A percentile compares a stretch with the other conserved stretches of the same genome.
These are phyloP conservation scores for Thaumetopoea pityocampa DNA, from an alignment of 1,140 invertebrate genomes.

Conservation along the genomic window DNA sequence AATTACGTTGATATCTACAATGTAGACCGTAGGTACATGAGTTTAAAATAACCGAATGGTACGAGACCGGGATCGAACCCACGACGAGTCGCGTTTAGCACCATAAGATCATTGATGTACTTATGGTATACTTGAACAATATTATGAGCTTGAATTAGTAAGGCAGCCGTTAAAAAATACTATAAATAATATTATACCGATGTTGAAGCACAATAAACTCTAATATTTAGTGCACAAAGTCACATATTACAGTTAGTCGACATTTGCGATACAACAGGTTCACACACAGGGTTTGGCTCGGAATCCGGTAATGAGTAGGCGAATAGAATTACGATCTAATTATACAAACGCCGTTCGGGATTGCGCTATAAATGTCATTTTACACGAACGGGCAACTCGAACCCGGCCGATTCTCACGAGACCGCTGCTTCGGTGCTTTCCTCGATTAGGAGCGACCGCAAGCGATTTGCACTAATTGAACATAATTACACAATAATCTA, in stretches of 20 bases:
- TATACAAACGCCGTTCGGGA: conserved; percentile 36
- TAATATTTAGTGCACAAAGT: background rate
- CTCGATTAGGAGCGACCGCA: conserved; percentile 30
- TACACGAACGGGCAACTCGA: conserved; percentile 20
- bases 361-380: conserved; percentile 51
- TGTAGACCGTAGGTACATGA: too few species aligned
- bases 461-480: conserved; percentile 34
- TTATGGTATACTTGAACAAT: too few species aligned
- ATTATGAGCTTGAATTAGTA: too few species aligned
- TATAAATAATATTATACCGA: conserved; percentile 3
- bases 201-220: background rate
- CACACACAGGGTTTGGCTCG: conserved; percentile 2
- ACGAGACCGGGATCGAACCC: too few species aligned
- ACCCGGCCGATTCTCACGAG: conserved; percentile 39
- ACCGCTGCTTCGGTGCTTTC: conserved; percentile 21
- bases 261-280: background rate
- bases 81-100: too few species aligned
- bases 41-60: too few species aligned
- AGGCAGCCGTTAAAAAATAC: conserved; percentile 12
- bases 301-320: conserved; percentile 33
- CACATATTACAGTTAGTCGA: background rate
- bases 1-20: too few species aligned
- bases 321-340: conserved; percentile 57
- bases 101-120: too few species aligned
- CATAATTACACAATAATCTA: too few species aligned